These are phyloP conservation scores for Brachypalpus laphriformis DNA, from an alignment of 2,888 invertebrate species.

Conservation along the genomic window DNA sequence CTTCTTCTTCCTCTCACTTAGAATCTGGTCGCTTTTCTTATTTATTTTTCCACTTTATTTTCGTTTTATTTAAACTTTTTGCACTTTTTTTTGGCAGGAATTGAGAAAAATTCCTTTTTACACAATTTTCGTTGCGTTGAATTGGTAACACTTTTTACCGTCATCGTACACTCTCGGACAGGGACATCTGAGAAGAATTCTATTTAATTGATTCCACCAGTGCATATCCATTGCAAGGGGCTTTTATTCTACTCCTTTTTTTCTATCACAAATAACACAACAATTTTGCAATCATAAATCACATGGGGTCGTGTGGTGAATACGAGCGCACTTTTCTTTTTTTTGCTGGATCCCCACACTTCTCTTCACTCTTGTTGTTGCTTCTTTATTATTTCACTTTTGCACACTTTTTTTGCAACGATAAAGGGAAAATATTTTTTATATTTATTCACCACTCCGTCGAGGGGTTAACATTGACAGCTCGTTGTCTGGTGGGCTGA, in stretches of 20 bases:
- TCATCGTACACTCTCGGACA: slow-evolving; percentile 47
- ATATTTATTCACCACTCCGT: background rate
- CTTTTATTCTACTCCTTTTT: slow-evolving; percentile 25
- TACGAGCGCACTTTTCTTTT: background rate
- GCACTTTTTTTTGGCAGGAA: slow-evolving; percentile 64
- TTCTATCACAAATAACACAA: slow-evolving; percentile 23
- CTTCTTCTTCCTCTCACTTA: slow-evolving; percentile 9
- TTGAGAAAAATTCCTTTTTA: slow-evolving; percentile 54
- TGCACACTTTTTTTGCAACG: slow-evolving; percentile 19
- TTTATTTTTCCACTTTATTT: slow-evolving; percentile 57
- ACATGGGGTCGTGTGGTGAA: slow-evolving; percentile 27
- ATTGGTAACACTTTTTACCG: slow-evolving; percentile 65
- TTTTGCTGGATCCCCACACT: background rate
- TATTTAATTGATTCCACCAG: slow-evolving; percentile 55
- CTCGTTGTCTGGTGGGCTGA: slow-evolving; percentile 61
- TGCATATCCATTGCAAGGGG: slow-evolving; percentile 70
- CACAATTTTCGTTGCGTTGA: slow-evolving; percentile 57
- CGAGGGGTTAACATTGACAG: slow-evolving; percentile 59
- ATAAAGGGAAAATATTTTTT: slow-evolving; percentile 4
- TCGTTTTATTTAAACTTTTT: slow-evolving; percentile 49
- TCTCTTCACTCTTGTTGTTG: background rate
- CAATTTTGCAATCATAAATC: slow-evolving; percentile 34
- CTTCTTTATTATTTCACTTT: slow-evolving; percentile 6
- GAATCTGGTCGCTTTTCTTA: slow-evolving; percentile 24
- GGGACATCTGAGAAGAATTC: slow-evolving; percentile 37